A percentile compares a stretch with the other conserved stretches of the same genome.
These are phyloP conservation scores for Gavia stellata DNA, from an alignment of 2,113 vertebrate species.

Conservation along the genomic window DNA sequence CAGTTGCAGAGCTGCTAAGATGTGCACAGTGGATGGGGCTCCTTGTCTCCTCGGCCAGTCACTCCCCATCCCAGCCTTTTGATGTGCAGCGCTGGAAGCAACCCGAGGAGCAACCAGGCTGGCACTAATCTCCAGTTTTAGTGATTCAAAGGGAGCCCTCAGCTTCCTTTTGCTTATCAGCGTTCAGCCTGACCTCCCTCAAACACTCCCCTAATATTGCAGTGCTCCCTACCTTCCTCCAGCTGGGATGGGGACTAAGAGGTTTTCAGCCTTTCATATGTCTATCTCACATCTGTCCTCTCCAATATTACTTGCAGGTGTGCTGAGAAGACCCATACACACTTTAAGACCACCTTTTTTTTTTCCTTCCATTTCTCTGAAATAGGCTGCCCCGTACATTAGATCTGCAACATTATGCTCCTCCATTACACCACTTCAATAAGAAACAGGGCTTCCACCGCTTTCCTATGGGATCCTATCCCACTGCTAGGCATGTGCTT, in stretches of 20 bases:
- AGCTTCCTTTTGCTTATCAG: neutral
- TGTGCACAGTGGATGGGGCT: fast-evolving
- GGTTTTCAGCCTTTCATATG: neutral
- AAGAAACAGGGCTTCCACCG: fast-evolving
- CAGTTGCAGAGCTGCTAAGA: fast-evolving
- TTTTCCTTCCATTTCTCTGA: neutral
- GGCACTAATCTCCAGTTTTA: neutral
- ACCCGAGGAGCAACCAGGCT: neutral
- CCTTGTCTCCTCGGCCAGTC: fast-evolving
- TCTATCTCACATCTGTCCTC: neutral
- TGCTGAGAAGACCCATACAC: neutral
- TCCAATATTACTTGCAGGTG: neutral
- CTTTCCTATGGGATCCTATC: neutral
- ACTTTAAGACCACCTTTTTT: neutral
- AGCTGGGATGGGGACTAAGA: neutral
- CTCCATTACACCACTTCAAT: neutral
- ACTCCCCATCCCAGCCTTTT: neutral
- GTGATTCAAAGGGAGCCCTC: neutral
- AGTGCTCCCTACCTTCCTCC: neutral
- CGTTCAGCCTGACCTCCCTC: neutral
- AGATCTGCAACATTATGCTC: neutral
- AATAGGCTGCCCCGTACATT: neutral
- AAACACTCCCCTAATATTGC: neutral
- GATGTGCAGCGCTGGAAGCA: neutral
- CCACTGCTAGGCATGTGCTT: neutral